Base-by-base conservation (phyloP, 2,797 vertebrate genomes). In the Natrix natrix region DNA sequence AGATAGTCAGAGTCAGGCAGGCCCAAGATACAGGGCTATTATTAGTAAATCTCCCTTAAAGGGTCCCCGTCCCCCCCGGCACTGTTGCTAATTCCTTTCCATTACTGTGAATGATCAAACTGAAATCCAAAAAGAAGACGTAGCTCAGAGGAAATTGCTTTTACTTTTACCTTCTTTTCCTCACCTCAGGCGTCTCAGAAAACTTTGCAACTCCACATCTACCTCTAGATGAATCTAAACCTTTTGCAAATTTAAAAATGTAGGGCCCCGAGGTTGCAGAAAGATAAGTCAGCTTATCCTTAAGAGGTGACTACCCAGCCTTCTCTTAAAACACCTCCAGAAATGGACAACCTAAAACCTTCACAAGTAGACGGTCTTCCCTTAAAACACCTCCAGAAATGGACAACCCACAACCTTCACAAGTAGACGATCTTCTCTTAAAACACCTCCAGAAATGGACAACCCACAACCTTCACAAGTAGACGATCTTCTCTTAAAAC, bases 21-120 rank as follows among this genome's bases (percentile, higher is more conserved):
- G 0, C 28, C 48, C 5, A 0, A 0, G 14, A 57, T 28, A 48
- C 16, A 90, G 78, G 93, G 3, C 16, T 66, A 61, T 90, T 93
- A 90, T 74, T 94, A 74, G 88, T 88, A 92, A 94, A 93, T 13
- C 13, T 55, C 20, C 37, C 86, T 0, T 0, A 0, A 54, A 92
- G 91, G 90, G 16, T 57, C 2, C 2, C 14, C 0, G 2, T 16
- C 16, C 93, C 66, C 32, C 1, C 57, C 52, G 63, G 13, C 24
- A 61, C 60, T 61, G 60, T 90, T 94, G 91, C 63, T 94, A 90
- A 94, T 96, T 93, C 93, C 94, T 86, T 90, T n/a, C 74, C 93
- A 60, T 93, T 93, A 94, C 96, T 48, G 16, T 56, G 28, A 94
- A 66, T 24, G 24, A 94, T 93, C 91, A 92, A 86, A 48, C 59